These are phyloP conservation scores for Pammene fasciana DNA, from an alignment of 2,888 invertebrate genomes.

Conservation along the genomic window DNA sequence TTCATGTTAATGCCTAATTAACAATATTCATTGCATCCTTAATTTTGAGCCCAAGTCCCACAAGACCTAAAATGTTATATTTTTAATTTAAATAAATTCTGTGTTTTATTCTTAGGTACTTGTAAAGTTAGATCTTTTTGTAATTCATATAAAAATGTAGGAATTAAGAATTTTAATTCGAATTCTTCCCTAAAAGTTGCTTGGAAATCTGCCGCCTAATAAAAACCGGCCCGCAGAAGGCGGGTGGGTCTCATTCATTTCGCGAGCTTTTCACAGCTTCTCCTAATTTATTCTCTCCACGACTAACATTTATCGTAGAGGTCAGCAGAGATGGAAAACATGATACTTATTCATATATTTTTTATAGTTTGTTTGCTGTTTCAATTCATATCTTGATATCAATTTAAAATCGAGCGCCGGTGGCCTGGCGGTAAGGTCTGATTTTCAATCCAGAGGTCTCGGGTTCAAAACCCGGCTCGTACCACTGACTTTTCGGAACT, in stretches of 20 bases:
- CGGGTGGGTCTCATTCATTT: constrained; percentile 17
- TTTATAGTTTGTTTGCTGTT: background rate
- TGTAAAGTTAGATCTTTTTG: too few relatives aligned
- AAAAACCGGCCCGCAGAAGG: background rate
- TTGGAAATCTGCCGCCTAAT: constrained; percentile 19
- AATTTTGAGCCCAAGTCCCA: too few relatives aligned
- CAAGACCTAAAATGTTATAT: too few relatives aligned
- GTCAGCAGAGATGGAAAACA: constrained; percentile 1
- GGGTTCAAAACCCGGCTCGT: too few relatives aligned
- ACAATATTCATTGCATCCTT: too few relatives aligned
- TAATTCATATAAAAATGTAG: background rate
- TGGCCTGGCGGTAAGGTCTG: too few relatives aligned
- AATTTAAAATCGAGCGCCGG: too few relatives aligned
- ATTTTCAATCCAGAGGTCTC: too few relatives aligned
- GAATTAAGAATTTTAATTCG: constrained; percentile 27
- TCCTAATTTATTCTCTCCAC: constrained; percentile 34
- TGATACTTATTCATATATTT: background rate
- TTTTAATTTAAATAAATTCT: too few relatives aligned
- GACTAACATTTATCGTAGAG: constrained; percentile 19
- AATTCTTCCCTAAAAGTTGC: constrained; percentile 25
- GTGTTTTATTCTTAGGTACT: too few relatives aligned
- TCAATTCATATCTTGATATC: background rate
- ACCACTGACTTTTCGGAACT: too few relatives aligned
- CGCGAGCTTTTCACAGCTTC: constrained; percentile 22
- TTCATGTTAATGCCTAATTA: too few relatives aligned